Evolutionary conservation across 2,797 vertebrate genomes (phyloP), one percentile per base, ranked within the genome.

Genomic region (Pterois miles): DNA sequence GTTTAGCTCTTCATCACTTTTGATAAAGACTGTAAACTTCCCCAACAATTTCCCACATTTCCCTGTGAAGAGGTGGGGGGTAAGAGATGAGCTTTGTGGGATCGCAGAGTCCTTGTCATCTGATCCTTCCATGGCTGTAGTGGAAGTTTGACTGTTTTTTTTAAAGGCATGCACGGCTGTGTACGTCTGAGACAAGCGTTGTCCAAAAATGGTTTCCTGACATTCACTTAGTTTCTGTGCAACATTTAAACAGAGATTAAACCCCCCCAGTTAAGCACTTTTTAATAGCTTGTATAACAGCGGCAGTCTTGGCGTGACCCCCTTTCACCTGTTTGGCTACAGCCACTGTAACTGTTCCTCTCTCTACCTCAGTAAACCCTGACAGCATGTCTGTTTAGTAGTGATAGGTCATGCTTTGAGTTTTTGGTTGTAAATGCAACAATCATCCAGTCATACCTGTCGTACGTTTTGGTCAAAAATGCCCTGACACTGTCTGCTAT

Each of bases 401-500:
- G 4, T 9, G 22, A 0, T 23, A 6, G 1, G 6, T 6, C 8
- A 23, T 14, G 22, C 48, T 23, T 46, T 16, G 77, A 46, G 23
- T 68, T 2, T 6, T 25, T 5, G 16, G 78, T 64, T 2, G 33
- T 58, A 64, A 74, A 65, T 18, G 59, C 71, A 58, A 70, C 59
- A 57, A 74, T 66, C 23, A 74, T 4, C 78, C 71, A 80, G 12
- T 80, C 50, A 18, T 65, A 80, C 6, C 66, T n/a, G 25, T 59
- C 9, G 8, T 80, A 69, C 1, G 40, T 75, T 16, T 74, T 20
- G 14, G 1, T 14, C 71, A 80, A 33, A 40, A 70, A 80, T 2
- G 0, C 14, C 6, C 6, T 22, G 36, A 75, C 16, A 7, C 1
- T 57, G 12, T 60, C 0, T 14, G 13, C 72, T 43, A 71, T 34